Evolutionary conservation across 2,113 vertebrate species (phyloP).

Genomic region (Arothron firmamentum): DNA sequence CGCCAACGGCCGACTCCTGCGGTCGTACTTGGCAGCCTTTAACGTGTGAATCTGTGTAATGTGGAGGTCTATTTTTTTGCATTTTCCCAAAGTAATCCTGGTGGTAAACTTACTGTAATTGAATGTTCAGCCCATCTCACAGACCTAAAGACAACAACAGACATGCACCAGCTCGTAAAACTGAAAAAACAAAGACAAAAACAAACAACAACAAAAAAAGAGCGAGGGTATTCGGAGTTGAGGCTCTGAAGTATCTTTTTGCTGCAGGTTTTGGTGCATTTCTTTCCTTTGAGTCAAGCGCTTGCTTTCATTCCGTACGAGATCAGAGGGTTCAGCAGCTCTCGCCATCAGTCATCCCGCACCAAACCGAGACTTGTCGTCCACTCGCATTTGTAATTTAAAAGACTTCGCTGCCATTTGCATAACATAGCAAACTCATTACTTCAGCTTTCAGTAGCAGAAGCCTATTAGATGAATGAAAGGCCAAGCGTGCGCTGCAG

Average conservation of each 20-base stretch:
- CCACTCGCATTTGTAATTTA: slow-evolving; percentile 59
- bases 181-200: background rate
- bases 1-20: slow-evolving; percentile 39
- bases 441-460: slow-evolving; percentile 50
- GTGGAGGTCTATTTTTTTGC: slow-evolving; percentile 9
- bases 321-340: slow-evolving; percentile 54
- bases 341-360: slow-evolving; percentile 53
- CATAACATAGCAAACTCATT: slow-evolving; percentile 56
- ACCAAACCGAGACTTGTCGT: slow-evolving; percentile 54
- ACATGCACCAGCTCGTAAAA: background rate
- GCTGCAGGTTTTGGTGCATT: too few species aligned
- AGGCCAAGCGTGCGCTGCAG: slow-evolving; percentile 12
- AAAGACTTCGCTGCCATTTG: slow-evolving; percentile 50
- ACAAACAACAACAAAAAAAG: background rate
- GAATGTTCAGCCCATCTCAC: too few species aligned
- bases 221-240: background rate
- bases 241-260: background rate
- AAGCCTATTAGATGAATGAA: slow-evolving; percentile 51
- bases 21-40: slow-evolving; percentile 40
- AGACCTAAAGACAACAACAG: too few species aligned
- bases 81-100: too few species aligned
- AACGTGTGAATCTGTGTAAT: slow-evolving; percentile 44
- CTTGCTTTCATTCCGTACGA: slow-evolving; percentile 16
- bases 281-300: too few species aligned
- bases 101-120: too few species aligned